These are phyloP conservation scores for Morone saxatilis DNA, from an alignment of 2,113 vertebrate genomes.

Conservation along the genomic window DNA sequence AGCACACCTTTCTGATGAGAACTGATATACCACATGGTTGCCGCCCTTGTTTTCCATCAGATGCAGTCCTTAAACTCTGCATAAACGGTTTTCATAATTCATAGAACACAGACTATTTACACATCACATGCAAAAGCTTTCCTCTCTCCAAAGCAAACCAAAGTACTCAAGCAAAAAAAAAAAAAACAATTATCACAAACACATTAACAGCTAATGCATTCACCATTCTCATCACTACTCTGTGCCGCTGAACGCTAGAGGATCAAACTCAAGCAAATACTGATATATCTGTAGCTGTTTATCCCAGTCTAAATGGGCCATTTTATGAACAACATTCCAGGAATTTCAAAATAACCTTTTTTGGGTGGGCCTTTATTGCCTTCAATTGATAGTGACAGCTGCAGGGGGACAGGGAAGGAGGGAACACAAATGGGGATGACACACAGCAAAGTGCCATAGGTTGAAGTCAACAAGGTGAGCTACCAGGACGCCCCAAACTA, in stretches of 20 bases:
- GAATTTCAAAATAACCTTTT: neutral
- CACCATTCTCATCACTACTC: neutral
- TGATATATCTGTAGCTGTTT: neutral
- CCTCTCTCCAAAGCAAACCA: constrained; percentile 5
- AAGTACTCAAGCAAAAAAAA: constrained; percentile 6
- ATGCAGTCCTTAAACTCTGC: neutral
- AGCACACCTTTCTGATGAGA: neutral
- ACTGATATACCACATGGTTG: neutral
- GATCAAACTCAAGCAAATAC: neutral
- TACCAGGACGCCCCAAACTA: too few species aligned
- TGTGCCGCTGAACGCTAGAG: neutral
- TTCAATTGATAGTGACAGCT: too few species aligned
- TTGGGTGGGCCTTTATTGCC: too few species aligned
- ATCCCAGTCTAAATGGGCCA: neutral
- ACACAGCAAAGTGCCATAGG: too few species aligned
- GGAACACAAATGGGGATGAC: too few species aligned
- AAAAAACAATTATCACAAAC: constrained; percentile 28
- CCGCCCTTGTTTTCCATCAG: neutral
- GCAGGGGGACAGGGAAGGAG: too few species aligned
- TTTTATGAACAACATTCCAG: too few species aligned
- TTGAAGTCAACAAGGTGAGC: too few species aligned
- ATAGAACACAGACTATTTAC: neutral
- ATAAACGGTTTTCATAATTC: neutral
- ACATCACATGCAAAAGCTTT: neutral
- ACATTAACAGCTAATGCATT: constrained; percentile 30